Conservation (phyloP, 2,888 invertebrate species). For the Volucella inanis region DNA sequence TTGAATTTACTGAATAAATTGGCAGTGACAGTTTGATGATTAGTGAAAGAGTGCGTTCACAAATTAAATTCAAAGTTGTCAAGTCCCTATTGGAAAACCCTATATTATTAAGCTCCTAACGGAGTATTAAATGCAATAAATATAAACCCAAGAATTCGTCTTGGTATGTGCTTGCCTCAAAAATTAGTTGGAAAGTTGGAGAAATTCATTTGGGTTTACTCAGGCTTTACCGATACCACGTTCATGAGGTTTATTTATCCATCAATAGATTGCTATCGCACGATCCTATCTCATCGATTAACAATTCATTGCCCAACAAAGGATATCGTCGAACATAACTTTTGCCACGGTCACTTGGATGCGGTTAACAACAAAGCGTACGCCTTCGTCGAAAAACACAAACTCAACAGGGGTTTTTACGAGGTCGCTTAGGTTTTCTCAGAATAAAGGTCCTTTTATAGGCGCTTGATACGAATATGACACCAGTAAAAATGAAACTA, state of each 20-base stretch:
- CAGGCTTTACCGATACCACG: no score
- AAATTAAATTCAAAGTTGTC: no score
- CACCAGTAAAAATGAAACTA: conserved; percentile 10
- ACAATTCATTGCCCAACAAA: neutral
- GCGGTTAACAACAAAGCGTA: conserved; percentile 55
- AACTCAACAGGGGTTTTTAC: conserved; percentile 33
- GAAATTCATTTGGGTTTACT: no score
- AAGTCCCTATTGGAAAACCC: no score
- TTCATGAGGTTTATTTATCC: neutral
- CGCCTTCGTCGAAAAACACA: conserved; percentile 25
- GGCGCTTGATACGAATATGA: conserved; percentile 50
- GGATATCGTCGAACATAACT: conserved; percentile 20
- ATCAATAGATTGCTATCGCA: neutral
- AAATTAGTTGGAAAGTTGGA: no score
- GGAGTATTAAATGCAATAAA: no score
- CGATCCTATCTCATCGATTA: neutral
- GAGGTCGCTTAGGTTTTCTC: conserved; percentile 12
- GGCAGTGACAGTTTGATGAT: no score
- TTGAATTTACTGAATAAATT: no score
- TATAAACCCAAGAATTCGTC: no score
- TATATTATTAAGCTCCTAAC: no score
- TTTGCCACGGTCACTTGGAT: conserved; percentile 46
- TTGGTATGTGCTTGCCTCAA: no score
- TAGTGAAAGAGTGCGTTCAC: no score
- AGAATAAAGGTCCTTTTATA: conserved; percentile 16